phyloP scores from a whole-genome alignment of 2,797 vertebrate genomes.

The Pristis pectinata region DNA sequence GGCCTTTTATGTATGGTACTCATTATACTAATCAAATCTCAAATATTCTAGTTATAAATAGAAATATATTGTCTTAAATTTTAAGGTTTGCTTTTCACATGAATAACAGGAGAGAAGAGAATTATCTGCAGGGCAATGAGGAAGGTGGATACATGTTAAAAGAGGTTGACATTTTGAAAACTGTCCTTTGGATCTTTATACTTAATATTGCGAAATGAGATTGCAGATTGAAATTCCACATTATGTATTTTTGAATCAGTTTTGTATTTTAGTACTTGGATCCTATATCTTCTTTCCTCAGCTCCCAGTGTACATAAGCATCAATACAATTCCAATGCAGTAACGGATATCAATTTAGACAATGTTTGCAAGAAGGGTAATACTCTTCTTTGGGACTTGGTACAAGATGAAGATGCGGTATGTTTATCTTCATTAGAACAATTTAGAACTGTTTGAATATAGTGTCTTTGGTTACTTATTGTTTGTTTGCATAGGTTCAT shows the following conservation, averaged over 20 bases:
- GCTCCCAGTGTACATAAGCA: conserved; percentile 92
- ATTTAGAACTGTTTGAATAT: conserved; percentile 13
- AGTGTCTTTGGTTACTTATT: conserved; percentile 40
- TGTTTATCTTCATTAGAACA: conserved; percentile 44
- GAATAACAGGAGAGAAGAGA: neutral
- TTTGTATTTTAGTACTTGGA: neutral
- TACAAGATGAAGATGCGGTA: conserved; percentile 96
- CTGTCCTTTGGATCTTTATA: neutral
- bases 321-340: conserved; percentile 83
- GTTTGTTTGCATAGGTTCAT: conserved; percentile 73
- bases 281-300: conserved; percentile 50
- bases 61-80: neutral
- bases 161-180: neutral
- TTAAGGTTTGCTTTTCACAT: too few species aligned
- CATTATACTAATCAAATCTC: neutral
- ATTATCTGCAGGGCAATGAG: neutral
- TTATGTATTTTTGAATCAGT: neutral
- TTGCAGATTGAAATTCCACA: neutral
- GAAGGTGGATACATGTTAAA: neutral
- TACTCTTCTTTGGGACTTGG: conserved; percentile 95
- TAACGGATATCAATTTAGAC: conserved; percentile 96
- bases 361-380: conserved; percentile 98
- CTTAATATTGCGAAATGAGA: neutral
- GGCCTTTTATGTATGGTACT: neutral
- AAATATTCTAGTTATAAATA: neutral